Conservation (phyloP, 2,888 invertebrate genomes). For the Neoscelio sp. region DNA sequence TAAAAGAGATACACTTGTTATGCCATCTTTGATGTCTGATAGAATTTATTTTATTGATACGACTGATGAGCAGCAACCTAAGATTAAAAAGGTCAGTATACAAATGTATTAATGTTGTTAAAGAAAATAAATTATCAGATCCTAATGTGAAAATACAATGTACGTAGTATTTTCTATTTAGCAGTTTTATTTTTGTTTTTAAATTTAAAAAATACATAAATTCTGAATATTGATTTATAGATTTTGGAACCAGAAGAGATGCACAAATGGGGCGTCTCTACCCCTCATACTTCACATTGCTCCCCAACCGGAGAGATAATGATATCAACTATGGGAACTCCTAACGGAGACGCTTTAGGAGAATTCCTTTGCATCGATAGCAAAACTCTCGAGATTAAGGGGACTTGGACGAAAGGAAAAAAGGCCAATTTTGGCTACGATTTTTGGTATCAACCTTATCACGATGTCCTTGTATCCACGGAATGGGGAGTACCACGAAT, state of each 20-base stretch:
- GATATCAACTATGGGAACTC: constrained; percentile 97
- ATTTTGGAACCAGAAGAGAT: constrained; percentile 92
- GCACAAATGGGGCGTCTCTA: constrained; percentile 90
- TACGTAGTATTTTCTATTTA: no score
- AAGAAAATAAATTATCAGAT: no score
- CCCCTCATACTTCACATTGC: constrained; percentile 97
- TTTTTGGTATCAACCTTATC: constrained; percentile 98
- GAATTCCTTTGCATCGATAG: constrained; percentile 95
- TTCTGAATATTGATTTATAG: constrained; percentile 82
- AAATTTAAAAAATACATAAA: neutral
- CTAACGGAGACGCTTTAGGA: constrained; percentile 92
- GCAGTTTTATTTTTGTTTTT: constrained; percentile 13
- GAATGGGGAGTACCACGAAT: constrained; percentile 97
- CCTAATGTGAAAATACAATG: no score
- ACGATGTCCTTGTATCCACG: constrained; percentile 94
- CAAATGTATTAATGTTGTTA: constrained; percentile 1
- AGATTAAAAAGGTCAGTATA: constrained; percentile 87
- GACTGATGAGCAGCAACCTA: constrained; percentile 88
- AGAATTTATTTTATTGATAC: constrained; percentile 94
- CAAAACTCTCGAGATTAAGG: constrained; percentile 90
- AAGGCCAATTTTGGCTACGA: constrained; percentile 94
- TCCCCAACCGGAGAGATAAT: constrained; percentile 96
- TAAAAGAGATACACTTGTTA: constrained; percentile 90
- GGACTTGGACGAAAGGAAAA: constrained; percentile 91
- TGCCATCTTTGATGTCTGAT: constrained; percentile 92